These are phyloP conservation scores for Drosophila murphyi DNA, from an alignment of 1,140 invertebrate species.

Conservation along the genomic window DNA sequence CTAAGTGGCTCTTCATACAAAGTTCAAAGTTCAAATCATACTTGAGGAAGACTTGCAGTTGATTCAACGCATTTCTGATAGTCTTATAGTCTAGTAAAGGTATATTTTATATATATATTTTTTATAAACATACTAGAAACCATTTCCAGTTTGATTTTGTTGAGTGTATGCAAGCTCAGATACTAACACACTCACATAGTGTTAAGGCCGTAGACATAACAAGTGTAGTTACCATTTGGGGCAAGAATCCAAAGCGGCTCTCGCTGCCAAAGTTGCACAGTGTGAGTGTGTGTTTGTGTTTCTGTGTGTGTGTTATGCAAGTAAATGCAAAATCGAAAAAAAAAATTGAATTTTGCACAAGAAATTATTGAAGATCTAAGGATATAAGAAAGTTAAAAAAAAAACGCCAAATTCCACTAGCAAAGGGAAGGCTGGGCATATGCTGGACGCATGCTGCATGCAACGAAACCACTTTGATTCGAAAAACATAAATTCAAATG, in stretches of 20 bases:
- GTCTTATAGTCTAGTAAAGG: no score
- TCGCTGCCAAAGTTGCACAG: conserved; percentile 30
- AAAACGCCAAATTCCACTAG: conserved; percentile 28
- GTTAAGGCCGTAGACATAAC: background rate
- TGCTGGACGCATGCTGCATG: conserved; percentile 13
- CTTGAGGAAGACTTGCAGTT: background rate
- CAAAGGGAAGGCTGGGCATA: background rate
- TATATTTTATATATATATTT: no score
- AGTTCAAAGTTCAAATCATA: background rate
- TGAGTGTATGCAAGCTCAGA: background rate
- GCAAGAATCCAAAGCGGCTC: conserved; percentile 7
- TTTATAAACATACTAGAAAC: no score
- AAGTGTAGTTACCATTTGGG: background rate
- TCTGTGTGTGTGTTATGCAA: conserved; percentile 59
- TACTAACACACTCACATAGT: background rate
- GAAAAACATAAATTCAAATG: conserved; percentile 59
- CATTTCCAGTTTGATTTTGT: background rate
- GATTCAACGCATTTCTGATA: no score
- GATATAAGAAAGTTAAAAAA: conserved; percentile 19
- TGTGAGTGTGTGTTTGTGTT: conserved; percentile 31
- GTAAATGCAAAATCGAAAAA: conserved; percentile 75
- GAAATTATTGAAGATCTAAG: conserved; percentile 42
- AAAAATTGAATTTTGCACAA: conserved; percentile 44
- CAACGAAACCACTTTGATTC: conserved; percentile 45
- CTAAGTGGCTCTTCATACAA: background rate